Evolutionary conservation across 2,888 invertebrate genomes (phyloP).

Genomic region (Podotricha telesiphe): DNA sequence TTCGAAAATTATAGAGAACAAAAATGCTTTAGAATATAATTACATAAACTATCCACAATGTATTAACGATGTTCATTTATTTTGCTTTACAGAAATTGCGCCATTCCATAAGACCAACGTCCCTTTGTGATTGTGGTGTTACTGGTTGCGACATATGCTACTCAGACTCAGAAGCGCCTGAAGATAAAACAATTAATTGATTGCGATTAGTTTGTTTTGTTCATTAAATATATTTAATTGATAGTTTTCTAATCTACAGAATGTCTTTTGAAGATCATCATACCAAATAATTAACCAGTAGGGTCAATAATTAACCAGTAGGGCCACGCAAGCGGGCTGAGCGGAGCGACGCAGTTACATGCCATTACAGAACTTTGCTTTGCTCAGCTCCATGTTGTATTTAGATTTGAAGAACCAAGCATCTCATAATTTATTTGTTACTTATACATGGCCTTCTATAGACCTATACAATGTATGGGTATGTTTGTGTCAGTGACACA

Average conservation of each 20-base stretch:
- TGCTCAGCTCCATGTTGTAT: no score
- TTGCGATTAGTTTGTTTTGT: conserved; percentile 45
- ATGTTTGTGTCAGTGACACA: conserved; percentile 51
- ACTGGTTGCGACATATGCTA: conserved; percentile 88
- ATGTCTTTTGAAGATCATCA: not conserved
- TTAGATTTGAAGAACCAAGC: not conserved
- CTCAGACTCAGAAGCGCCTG: conserved; percentile 74
- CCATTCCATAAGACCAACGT: conserved; percentile 88
- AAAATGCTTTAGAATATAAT: no score
- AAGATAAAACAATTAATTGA: conserved; percentile 76
- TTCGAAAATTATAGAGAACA: no score
- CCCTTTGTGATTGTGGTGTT: conserved; percentile 89
- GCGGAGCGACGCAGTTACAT: no score
- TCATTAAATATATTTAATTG: conserved; percentile 8
- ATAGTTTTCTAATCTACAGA: conserved; percentile 12
- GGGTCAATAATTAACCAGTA: not conserved
- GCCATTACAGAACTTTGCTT: not conserved
- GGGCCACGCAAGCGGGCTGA: no score
- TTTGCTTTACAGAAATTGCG: conserved; percentile 87
- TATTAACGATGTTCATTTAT: not conserved
- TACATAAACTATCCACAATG: no score
- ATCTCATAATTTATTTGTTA: not conserved
- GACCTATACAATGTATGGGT: conserved; percentile 63
- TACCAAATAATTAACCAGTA: conserved; percentile 14
- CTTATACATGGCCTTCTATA: not conserved